phyloP scores from a whole-genome alignment of 2,113 vertebrate genomes.

The Strigops habroptila region DNA sequence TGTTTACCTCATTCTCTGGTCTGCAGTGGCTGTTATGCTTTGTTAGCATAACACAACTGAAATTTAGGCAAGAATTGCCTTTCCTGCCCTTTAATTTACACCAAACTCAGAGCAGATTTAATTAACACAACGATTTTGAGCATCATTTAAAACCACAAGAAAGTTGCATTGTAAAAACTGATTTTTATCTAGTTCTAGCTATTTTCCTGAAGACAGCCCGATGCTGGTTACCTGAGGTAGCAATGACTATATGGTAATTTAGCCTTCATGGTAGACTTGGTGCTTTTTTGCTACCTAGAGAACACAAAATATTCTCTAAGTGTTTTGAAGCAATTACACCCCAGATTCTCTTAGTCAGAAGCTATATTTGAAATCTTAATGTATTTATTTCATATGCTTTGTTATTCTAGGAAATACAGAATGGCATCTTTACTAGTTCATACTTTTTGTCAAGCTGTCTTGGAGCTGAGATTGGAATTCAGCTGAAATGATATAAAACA shows the following conservation, averaged over 20 bases:
- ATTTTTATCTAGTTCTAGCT: constrained; percentile 8
- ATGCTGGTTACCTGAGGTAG: background rate
- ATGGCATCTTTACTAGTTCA: background rate
- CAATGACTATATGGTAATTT: background rate
- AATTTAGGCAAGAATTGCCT: background rate
- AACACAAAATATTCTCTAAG: background rate
- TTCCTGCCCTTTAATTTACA: background rate
- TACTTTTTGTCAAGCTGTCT: background rate
- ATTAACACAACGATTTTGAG: background rate
- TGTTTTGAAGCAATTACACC: background rate
- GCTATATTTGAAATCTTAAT: background rate
- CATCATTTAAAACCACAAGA: background rate
- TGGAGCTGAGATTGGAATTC: background rate
- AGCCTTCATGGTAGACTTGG: background rate
- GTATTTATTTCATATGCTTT: background rate
- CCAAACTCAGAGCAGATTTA: background rate
- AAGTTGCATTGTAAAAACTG: background rate
- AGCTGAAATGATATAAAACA: background rate
- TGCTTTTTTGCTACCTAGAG: background rate
- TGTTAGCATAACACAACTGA: background rate
- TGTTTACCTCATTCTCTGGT: background rate
- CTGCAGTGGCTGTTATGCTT: background rate
- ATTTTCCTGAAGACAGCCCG: background rate
- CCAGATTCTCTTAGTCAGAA: background rate
- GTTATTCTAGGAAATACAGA: background rate